Evolutionary conservation across 2,113 vertebrate genomes (phyloP), one percentile per base, ranked within the genome.

Genomic region (Petrocephalus zakoni): DNA sequence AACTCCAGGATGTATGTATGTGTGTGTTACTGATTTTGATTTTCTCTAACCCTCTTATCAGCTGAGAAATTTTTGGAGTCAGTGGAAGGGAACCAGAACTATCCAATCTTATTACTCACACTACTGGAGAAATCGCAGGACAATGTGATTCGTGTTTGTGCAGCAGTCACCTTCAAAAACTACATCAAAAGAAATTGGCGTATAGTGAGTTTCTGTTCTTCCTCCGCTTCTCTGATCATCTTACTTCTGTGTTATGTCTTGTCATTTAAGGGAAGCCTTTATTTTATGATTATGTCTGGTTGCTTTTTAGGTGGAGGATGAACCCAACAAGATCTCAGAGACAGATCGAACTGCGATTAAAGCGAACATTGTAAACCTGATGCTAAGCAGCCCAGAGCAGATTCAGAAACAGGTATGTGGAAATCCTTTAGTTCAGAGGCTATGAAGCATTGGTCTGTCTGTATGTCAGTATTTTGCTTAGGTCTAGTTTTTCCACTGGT

Each of bases 151-250:
- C 96, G 98, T 91, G 98, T 99, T 34, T 99, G 98, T 93, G 96
- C 98, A 29, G 98, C 98, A 86, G 98, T 99, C 86, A 99, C 98
- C 0, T 99, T 99, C 94, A 99, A 99, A 94, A 99, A 99, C 90
- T 99, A 99, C 90, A 98, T 99, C 92, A 99, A 99, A 94, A 97
- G 98, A 93, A 99, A 99, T 93, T 99, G 98, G 98, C 97, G 98
- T 94, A 96, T 98, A 94, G 98, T 99, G 95, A 94, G 98, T 96
- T 34, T 88, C 17, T 49, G 8, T 49, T 49, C 42, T 61, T n/a
- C 56, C n/a, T 49, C 46, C 22, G 2, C 8, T 83, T 25, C 49
- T 47, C 5, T 10, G 42, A 13, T 1, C 29, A 0, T 52, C 52
- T 49, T n/a, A 8, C 34, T 22, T 7, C 29, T 64, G 5, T 55